Percentiles rank a stretch among this genome's conserved stretches.
These are phyloP conservation scores for Imbricaverruca yamaguchii DNA, from an alignment of 2,888 invertebrate genomes.

Conservation along the genomic window DNA sequence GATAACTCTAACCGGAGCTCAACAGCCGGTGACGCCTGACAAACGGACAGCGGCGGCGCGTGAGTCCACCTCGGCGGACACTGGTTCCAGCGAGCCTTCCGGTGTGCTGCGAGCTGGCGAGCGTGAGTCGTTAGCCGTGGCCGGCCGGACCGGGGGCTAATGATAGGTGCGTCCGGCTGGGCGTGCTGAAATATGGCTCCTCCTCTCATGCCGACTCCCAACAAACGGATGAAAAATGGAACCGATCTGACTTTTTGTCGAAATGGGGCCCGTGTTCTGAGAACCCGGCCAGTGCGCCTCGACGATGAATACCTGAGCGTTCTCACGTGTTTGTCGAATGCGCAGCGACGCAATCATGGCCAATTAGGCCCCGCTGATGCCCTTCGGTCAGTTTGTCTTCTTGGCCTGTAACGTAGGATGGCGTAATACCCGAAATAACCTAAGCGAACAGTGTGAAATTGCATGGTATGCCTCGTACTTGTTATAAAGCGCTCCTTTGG, in stretches of 20 bases:
- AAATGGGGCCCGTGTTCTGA: background rate
- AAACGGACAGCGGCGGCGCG: too few species aligned
- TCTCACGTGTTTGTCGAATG: too few species aligned
- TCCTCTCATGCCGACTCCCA: background rate
- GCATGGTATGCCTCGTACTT: background rate
- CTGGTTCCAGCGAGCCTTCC: background rate
- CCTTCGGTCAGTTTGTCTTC: too few species aligned
- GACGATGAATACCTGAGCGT: too few species aligned
- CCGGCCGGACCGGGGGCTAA: background rate
- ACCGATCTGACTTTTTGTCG: constrained; percentile 6
- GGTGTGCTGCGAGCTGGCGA: background rate
- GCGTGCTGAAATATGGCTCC: background rate
- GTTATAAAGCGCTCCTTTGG: background rate
- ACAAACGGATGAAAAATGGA: constrained; percentile 8
- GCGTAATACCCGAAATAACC: background rate
- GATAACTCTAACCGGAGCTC: too few species aligned
- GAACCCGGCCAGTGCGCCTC: background rate
- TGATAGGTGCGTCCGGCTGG: background rate
- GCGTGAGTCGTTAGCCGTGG: background rate
- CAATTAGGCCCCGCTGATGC: too few species aligned
- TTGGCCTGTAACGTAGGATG: background rate
- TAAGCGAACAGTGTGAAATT: background rate
- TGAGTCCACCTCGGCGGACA: too few species aligned
- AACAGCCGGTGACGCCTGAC: too few species aligned
- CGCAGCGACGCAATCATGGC: too few species aligned